Evolutionary conservation across 2,888 invertebrate genomes (phyloP).

Genomic region (Troides oblongomaculatus): DNA sequence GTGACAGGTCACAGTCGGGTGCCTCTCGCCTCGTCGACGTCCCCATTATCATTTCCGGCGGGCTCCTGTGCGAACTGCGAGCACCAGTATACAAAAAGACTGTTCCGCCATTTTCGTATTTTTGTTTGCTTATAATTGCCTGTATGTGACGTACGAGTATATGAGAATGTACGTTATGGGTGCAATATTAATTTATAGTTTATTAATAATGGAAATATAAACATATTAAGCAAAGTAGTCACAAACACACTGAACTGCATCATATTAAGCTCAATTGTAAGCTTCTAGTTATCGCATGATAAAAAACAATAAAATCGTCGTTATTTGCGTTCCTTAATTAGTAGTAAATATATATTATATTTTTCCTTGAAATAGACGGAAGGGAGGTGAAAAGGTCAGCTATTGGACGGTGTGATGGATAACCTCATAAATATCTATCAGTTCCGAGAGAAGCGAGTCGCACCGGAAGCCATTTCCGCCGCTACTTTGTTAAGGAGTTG

Average conservation of each 20-base stretch:
- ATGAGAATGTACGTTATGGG: background rate
- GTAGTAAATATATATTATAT: background rate
- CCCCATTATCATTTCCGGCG: conserved; percentile 58
- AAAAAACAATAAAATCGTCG: background rate
- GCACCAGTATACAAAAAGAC: conserved; percentile 23
- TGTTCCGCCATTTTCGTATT: conserved; percentile 14
- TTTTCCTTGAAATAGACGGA: conserved; percentile 35
- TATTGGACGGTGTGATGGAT: conserved; percentile 30
- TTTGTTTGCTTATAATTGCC: conserved; percentile 19
- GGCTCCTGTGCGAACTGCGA: conserved; percentile 40
- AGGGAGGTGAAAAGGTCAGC: conserved; percentile 46
- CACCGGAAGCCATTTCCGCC: conserved; percentile 41
- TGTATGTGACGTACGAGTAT: conserved; percentile 6
- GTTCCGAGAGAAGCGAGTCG: conserved; percentile 43
- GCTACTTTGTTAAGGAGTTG: conserved; percentile 32
- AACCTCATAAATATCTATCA: conserved; percentile 42
- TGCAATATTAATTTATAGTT: background rate
- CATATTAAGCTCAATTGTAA: too few relatives aligned
- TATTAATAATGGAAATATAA: background rate
- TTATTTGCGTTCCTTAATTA: background rate
- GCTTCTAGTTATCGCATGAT: background rate
- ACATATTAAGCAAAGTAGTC: background rate
- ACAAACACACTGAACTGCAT: too few relatives aligned
- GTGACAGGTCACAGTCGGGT: conserved; percentile 72
- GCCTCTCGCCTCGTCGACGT: conserved; percentile 65